Conservation (phyloP, 2,797 vertebrate genomes). For the Lates japonicus region DNA sequence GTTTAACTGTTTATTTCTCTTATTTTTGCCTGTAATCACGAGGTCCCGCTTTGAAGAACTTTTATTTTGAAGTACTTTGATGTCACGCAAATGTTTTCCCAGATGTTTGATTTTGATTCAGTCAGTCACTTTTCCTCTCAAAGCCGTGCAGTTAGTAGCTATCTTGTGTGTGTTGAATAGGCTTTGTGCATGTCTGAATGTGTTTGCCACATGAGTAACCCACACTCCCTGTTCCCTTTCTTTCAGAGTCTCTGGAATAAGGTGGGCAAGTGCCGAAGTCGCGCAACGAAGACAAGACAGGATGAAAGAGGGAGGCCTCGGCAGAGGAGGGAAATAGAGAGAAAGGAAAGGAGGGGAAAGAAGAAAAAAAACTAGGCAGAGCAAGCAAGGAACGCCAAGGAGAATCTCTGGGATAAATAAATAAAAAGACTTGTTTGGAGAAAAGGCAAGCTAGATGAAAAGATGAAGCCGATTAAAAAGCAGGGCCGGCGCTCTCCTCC, state of each 20-base stretch:
- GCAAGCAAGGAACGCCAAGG: constrained; percentile 66
- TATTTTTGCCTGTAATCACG: not conserved
- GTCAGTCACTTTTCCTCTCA: constrained; percentile 36
- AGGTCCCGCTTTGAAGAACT: not conserved
- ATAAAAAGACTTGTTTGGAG: constrained; percentile 71
- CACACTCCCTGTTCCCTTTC: constrained; percentile 61
- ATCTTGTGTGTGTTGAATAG: constrained; percentile 45
- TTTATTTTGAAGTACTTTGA: constrained; percentile 38
- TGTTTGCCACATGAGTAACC: constrained; percentile 68
- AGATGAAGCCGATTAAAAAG: constrained; percentile 94
- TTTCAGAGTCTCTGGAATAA: constrained; percentile 79
- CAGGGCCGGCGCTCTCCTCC: constrained; percentile 88
- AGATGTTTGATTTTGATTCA: constrained; percentile 43
- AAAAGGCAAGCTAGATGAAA: constrained; percentile 73
- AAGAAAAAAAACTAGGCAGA: constrained; percentile 51
- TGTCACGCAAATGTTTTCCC: constrained; percentile 14
- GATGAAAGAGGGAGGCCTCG: constrained; percentile 75
- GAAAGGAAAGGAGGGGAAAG: constrained; percentile 50
- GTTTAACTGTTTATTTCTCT: constrained; percentile 1
- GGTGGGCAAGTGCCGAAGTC: constrained; percentile 72
- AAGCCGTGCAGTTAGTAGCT: constrained; percentile 29
- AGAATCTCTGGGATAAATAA: constrained; percentile 78
- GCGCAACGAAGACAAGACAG: constrained; percentile 64
- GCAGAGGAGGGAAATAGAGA: constrained; percentile 73
- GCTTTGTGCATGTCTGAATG: constrained; percentile 65